Base-by-base conservation (phyloP, 2,888 invertebrate species). In the Chymomyza procnemis region DNA sequence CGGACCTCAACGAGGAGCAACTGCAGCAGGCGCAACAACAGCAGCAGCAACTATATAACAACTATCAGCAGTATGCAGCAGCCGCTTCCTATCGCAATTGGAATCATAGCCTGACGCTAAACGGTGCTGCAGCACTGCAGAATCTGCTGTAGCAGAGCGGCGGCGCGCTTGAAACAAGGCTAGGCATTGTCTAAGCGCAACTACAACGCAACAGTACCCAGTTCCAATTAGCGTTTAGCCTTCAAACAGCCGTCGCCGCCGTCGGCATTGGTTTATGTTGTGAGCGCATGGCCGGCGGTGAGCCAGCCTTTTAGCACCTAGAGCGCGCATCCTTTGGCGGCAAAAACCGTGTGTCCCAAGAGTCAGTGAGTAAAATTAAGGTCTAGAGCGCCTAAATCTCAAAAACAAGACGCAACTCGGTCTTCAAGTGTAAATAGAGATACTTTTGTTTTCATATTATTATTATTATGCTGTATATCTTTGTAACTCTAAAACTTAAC, bases 1-100 rank as follows among this genome's bases (percentile, higher is more conserved):
- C 85, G 75, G 89, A 89, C 74, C 79, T 89, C 56, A 89, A 88
- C 73, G 89, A 89, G 68, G 89, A 89, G 74, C 89, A 89, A 67
- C 83, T 87, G 85, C 84, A 87, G 65, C 84, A 85, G 64, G 79
- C 88, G 64, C 84, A 86, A 60, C 88, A 88, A 52, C 88, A 88
- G 48, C 89, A 89, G 58, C 89, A 88, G 69, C 88, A 89, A 56
- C 80, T 88, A 69, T 88, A 88, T 76, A 89, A 88, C 74, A 89
- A 89, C 73, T 89, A 89, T 60, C 89, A 89, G 61, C 89, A 89
- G 46, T 89, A 89, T 26, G 89, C 89, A 19, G 88, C 88, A 30
- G 88, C 88, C 3, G 88, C 89, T 50, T 83, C 88, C 63, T 89
- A 89, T 73, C 87, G 88, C 69, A 88, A 89, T 76, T 89, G 89